These are phyloP conservation scores for Hydropotes inermis DNA, from an alignment of 2,113 vertebrate genomes.

Conservation along the genomic window DNA sequence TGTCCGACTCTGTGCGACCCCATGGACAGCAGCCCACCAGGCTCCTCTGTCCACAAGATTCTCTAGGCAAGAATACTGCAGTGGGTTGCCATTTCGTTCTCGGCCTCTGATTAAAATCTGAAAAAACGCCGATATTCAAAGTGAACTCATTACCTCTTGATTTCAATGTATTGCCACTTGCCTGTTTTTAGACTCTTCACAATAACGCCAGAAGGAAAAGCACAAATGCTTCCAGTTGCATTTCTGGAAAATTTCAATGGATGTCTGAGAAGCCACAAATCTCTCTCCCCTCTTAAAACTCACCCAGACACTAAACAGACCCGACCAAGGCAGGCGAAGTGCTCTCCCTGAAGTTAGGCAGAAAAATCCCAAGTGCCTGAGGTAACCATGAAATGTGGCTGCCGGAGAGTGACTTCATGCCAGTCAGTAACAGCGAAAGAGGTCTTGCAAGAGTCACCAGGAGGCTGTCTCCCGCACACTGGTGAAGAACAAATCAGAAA, in stretches of 20 bases:
- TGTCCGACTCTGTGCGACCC: background rate
- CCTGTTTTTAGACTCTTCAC: slow-evolving; percentile 37
- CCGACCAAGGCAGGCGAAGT: background rate
- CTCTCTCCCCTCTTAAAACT: slow-evolving; percentile 72
- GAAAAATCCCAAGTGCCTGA: background rate
- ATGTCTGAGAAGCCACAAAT: slow-evolving; percentile 52
- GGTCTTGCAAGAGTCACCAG: background rate
- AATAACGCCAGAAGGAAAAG: slow-evolving; percentile 35
- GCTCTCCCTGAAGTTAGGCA: background rate
- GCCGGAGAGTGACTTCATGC: background rate
- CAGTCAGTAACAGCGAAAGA: background rate
- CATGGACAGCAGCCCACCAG: background rate
- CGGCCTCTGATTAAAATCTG: background rate
- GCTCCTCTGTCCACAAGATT: background rate
- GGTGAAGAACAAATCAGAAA: background rate
- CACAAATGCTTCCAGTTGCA: slow-evolving; percentile 53
- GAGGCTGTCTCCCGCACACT: background rate
- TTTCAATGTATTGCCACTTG: background rate
- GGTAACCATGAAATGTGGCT: background rate
- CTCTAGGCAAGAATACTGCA: background rate
- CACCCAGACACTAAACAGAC: slow-evolving; percentile 63
- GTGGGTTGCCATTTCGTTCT: background rate
- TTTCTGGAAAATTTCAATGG: slow-evolving; percentile 68
- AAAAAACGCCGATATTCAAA: background rate
- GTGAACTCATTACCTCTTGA: background rate